Conservation (phyloP, 2,797 vertebrate species). For the Acrossocheilus fasciatus region DNA sequence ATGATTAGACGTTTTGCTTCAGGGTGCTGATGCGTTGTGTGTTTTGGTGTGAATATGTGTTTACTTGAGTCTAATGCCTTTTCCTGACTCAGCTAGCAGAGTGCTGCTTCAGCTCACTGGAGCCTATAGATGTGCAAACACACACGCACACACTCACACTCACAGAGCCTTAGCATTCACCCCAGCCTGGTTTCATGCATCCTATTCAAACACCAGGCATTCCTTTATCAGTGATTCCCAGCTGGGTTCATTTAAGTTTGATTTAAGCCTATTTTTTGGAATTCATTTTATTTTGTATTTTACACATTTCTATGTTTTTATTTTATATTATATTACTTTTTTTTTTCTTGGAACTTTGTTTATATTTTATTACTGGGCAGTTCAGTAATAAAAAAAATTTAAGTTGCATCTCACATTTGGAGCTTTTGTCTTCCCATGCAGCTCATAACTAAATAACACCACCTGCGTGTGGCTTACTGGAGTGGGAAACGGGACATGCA, state of each 20-base stretch:
- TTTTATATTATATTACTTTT: not conserved
- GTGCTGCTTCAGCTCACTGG: slow-evolving; percentile 34
- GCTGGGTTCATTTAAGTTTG: not conserved
- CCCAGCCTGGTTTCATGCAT: slow-evolving; percentile 9
- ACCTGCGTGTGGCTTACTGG: not conserved
- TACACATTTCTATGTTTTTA: not conserved
- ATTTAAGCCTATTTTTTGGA: not conserved
- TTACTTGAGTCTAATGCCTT: slow-evolving; percentile 41
- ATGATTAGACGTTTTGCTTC: slow-evolving; percentile 26
- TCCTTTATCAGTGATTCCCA: slow-evolving; percentile 23
- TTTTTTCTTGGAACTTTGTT: not conserved
- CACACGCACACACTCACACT: slow-evolving; percentile 4
- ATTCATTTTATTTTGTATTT: not conserved
- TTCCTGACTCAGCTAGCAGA: slow-evolving; percentile 37
- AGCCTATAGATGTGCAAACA: slow-evolving; percentile 23
- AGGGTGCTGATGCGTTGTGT: slow-evolving; percentile 26
- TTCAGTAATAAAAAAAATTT: not conserved
- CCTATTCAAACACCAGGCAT: not conserved
- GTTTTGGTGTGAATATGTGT: slow-evolving; percentile 44
- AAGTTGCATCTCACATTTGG: not conserved
- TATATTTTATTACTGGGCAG: not conserved
- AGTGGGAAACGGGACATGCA: not conserved
- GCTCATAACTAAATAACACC: not conserved
- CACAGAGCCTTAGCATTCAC: slow-evolving; percentile 5
- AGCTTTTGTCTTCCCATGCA: not conserved